phyloP scores from a whole-genome alignment of 2,888 invertebrate species.

The Clunio marinus region DNA sequence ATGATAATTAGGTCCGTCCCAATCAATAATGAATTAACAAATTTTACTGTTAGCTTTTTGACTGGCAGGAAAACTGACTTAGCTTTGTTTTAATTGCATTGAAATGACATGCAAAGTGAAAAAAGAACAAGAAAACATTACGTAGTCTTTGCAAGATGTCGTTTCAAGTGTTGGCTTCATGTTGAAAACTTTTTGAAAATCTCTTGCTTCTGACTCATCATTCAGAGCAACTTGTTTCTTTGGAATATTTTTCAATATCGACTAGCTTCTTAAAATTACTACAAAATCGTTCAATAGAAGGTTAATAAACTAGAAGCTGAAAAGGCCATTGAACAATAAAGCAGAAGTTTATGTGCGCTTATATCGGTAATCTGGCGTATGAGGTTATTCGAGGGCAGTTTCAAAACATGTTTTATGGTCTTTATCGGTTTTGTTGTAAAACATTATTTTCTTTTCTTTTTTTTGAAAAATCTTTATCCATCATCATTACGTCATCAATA shows the following conservation, averaged over 20 bases:
- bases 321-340: not conserved
- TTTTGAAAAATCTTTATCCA: no score
- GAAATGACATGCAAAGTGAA: not conserved
- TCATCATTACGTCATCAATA: not conserved
- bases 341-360: not conserved
- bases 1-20: constrained; percentile 31
- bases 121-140: not conserved
- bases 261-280: not conserved
- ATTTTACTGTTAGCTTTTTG: constrained; percentile 23
- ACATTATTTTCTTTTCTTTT: not conserved
- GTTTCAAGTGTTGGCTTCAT: no score
- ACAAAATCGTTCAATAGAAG: not conserved
- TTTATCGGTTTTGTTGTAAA: not conserved
- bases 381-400: constrained; percentile 16
- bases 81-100: constrained; percentile 30
- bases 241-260: no score
- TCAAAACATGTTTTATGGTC: not conserved
- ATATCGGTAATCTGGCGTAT: not conserved
- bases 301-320: not conserved
- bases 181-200: no score
- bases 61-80: not conserved
- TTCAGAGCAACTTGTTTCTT: no score
- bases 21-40: constrained; percentile 20
- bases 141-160: not conserved
- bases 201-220: no score